Conservation (phyloP, 1,140 invertebrate genomes). For the Gryllus bimaculatus region DNA sequence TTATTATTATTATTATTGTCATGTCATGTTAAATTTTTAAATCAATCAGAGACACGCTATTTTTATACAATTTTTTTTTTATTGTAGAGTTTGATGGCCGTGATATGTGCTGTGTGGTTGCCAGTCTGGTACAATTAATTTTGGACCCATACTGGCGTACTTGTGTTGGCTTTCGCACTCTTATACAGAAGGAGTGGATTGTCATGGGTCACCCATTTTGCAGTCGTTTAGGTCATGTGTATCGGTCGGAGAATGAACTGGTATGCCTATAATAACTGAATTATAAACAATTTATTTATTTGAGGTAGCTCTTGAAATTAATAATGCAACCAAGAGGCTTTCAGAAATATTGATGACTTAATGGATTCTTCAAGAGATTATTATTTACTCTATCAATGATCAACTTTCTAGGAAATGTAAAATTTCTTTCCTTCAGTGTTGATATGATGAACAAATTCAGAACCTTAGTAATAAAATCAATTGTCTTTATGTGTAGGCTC, state of each 20-base stretch:
- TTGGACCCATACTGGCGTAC: slow-evolving; percentile 78
- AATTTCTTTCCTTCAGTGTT: too few species aligned
- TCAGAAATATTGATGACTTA: not conserved
- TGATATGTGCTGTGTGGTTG: slow-evolving; percentile 80
- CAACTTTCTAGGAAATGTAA: not conserved
- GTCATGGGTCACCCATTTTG: slow-evolving; percentile 83
- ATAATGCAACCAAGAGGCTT: not conserved
- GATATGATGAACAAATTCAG: too few species aligned
- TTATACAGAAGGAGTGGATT: slow-evolving; percentile 92
- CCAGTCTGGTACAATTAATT: slow-evolving; percentile 76
- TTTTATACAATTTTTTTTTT: not conserved
- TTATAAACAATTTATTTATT: not conserved
- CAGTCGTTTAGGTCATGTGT: slow-evolving; percentile 52
- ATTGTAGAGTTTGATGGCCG: slow-evolving; percentile 67
- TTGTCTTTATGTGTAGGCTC: slow-evolving; percentile 44
- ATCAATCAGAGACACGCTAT: too few species aligned
- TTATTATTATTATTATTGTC: too few species aligned
- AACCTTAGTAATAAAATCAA: not conserved
- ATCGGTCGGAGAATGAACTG: slow-evolving; percentile 28
- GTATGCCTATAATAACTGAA: slow-evolving; percentile 23
- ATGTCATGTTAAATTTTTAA: too few species aligned
- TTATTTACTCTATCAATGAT: not conserved
- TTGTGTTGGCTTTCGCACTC: slow-evolving; percentile 77
- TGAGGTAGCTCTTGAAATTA: not conserved
- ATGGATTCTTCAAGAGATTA: not conserved